Percentiles rank a stretch among this genome's conserved stretches.
phyloP scores from a whole-genome alignment of 2,888 invertebrate genomes.

The Aproaerema taeniolella region DNA sequence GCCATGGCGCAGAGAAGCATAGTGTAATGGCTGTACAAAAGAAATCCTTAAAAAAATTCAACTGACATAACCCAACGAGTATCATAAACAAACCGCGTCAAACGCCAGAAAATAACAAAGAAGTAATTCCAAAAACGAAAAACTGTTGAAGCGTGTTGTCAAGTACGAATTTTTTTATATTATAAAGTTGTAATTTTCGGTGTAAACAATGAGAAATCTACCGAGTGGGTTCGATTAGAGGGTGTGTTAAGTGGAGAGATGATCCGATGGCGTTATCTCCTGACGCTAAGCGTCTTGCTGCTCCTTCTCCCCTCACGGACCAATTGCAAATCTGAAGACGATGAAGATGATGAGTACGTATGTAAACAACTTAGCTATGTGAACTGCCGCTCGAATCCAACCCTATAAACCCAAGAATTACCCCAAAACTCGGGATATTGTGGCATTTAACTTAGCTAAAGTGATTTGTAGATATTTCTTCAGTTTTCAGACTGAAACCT shows the following conservation, averaged over 20 bases:
- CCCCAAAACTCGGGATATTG: no score
- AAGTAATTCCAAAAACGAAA: constrained; percentile 57
- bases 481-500: no score
- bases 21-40: no score
- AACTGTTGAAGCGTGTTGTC: constrained; percentile 43
- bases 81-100: no score
- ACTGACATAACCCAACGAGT: no score
- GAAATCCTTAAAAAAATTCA: no score
- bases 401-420: no score
- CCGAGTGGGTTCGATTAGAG: constrained; percentile 40
- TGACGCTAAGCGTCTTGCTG: constrained; percentile 52
- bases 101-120: constrained; percentile 40
- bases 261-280: constrained; percentile 57
- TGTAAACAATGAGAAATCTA: constrained; percentile 63
- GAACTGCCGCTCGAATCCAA: no score
- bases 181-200: constrained; percentile 35
- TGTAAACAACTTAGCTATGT: no score
- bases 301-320: constrained; percentile 39
- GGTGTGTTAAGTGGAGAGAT: constrained; percentile 33
- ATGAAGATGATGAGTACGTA: constrained; percentile 51
- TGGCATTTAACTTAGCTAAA: no score
- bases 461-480: no score
- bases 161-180: constrained; percentile 39
- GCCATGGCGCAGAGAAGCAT: no score
- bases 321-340: constrained; percentile 42